Conservation (phyloP, 2,113 vertebrate species). For the Chionodraco myersi region DNA sequence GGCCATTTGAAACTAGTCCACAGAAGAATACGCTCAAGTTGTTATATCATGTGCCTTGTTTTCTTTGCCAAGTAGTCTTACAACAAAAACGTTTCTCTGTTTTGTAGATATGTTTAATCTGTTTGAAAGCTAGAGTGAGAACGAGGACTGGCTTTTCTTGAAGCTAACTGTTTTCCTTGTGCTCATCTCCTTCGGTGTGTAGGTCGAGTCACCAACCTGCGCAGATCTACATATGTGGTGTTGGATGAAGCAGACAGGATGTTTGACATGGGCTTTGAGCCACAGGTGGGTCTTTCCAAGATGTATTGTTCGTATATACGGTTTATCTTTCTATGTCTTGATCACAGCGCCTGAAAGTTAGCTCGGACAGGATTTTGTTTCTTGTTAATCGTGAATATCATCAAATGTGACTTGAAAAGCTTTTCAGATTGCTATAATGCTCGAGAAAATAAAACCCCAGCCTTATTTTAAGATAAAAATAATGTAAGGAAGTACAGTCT, state of each 20-base stretch:
- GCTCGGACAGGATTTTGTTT: no score
- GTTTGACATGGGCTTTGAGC: conserved; percentile 99
- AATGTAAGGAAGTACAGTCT: no score
- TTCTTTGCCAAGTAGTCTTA: conserved; percentile 15
- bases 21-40: conserved; percentile 27
- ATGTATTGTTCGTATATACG: no score
- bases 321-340: no score
- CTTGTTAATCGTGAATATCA: no score
- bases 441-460: no score
- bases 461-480: no score
- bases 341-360: no score
- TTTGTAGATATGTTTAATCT: conserved; percentile 34
- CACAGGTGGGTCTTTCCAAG: conserved; percentile 86
- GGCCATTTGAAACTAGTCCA: conserved; percentile 31
- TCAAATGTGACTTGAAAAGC: no score
- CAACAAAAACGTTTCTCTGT: conserved; percentile 11
- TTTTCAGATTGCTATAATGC: no score
- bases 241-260: conserved; percentile 98
- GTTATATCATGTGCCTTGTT: neutral
- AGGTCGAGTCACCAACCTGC: conserved; percentile 98
- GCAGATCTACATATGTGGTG: conserved; percentile 94
- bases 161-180: conserved; percentile 12
- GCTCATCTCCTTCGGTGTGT: conserved; percentile 54
- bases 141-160: neutral
- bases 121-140: conserved; percentile 15